Evolutionary conservation across 2,113 vertebrate genomes (phyloP).

Genomic region (Panurus biarmicus): DNA sequence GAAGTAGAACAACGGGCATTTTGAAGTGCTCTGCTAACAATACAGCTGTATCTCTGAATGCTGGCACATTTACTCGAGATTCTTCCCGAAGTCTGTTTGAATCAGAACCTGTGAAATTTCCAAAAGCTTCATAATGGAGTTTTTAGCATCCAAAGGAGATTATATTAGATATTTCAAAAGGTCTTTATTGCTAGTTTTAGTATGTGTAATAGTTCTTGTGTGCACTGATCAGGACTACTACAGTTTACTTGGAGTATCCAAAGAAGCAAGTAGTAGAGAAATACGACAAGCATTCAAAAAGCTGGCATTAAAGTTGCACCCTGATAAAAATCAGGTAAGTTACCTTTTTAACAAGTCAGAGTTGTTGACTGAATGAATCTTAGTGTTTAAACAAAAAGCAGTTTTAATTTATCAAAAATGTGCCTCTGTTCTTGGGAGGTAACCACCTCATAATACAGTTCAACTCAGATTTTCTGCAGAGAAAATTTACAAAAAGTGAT

Average conservation of each 20-base stretch:
- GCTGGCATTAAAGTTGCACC: constrained; percentile 91
- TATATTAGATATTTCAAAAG: constrained; percentile 33
- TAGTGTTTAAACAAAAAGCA: not conserved
- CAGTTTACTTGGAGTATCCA: constrained; percentile 83
- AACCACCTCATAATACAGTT: not conserved
- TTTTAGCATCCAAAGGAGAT: constrained; percentile 31
- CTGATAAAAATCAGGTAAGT: constrained; percentile 97
- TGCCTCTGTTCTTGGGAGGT: not conserved
- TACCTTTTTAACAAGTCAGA: not conserved
- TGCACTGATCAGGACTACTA: constrained; percentile 85
- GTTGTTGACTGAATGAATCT: not conserved
- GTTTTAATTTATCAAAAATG: not conserved
- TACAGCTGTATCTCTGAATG: not conserved
- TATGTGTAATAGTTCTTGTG: constrained; percentile 61
- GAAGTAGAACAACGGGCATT: not conserved
- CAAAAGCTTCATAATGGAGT: constrained; percentile 56
- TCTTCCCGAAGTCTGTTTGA: not conserved
- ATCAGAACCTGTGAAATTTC: not conserved
- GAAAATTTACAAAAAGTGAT: not conserved
- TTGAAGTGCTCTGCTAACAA: not conserved
- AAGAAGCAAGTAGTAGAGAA: constrained; percentile 89
- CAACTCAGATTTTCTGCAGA: not conserved
- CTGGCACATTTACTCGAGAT: not conserved
- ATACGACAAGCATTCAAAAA: constrained; percentile 96
- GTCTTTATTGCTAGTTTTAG: constrained; percentile 50